phyloP scores from a whole-genome alignment of 64 coral and sea anemone species.

The Exaiptasia diaphana region DNA sequence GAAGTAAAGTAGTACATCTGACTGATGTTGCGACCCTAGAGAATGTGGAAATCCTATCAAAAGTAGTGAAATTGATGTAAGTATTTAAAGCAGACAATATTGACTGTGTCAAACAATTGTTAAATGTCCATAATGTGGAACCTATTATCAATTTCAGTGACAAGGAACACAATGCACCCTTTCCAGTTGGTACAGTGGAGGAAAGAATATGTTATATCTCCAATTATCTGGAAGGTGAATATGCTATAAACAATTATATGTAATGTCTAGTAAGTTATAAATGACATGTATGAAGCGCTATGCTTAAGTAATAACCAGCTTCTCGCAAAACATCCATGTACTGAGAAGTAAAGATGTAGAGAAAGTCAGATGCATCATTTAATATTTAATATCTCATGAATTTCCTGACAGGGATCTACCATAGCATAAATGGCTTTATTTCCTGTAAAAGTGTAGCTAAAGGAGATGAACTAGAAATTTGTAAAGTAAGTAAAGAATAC shows the following conservation, averaged over 20 bases:
- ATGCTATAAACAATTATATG: too few species aligned
- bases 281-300: too few species aligned
- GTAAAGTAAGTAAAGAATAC: slow-evolving; percentile 44
- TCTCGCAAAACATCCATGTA: too few species aligned
- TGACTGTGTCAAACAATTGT: too few species aligned
- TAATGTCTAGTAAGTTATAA: too few species aligned
- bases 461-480: slow-evolving; percentile 36
- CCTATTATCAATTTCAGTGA: too few species aligned
- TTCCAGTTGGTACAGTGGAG: background rate
- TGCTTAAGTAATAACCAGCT: too few species aligned
- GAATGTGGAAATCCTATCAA: background rate
- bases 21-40: background rate
- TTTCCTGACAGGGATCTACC: slow-evolving; percentile 8
- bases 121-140: too few species aligned
- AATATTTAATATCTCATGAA: too few species aligned
- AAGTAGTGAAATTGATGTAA: slow-evolving; percentile 45
- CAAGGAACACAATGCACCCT: background rate
- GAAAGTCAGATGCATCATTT: too few species aligned
- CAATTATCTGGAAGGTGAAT: background rate
- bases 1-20: background rate
- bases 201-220: background rate
- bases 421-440: slow-evolving; percentile 3
- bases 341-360: too few species aligned
- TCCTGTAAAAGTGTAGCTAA: background rate
- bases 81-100: too few species aligned